phyloP scores from a whole-genome alignment of 23 tunicate species.

The Halocynthia roretzi region DNA sequence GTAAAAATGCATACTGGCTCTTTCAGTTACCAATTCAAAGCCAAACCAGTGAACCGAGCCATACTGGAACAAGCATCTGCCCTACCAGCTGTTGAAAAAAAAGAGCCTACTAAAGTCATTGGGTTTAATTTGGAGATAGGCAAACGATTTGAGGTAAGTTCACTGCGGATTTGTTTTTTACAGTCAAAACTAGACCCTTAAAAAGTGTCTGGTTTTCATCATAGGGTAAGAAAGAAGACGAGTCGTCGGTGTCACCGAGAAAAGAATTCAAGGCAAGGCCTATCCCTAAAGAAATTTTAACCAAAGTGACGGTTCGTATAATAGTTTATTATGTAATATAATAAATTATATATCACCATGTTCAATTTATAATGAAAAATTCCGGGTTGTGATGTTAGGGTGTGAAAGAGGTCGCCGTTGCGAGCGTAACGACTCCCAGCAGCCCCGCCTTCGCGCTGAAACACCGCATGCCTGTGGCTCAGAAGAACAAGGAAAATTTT shows the following conservation, averaged over 20 bases:
- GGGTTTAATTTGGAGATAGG: not conserved
- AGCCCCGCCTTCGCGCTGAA: conserved; percentile 3
- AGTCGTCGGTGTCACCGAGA: not conserved
- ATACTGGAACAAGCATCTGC: not conserved
- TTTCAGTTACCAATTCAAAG: conserved; percentile 7
- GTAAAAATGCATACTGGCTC: no score
- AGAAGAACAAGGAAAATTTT: conserved; percentile 7
- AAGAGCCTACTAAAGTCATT: not conserved
- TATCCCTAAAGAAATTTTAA: not conserved
- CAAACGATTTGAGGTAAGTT: conserved; percentile 1
- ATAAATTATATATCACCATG: no score
- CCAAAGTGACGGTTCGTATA: no score
- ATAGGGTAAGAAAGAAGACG: not conserved
- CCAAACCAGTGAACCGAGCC: not conserved
- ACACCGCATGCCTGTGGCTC: conserved; percentile 1
- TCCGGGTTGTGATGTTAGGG: not conserved
- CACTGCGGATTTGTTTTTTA: no score
- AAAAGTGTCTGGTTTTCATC: not conserved
- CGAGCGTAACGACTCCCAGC: not conserved
- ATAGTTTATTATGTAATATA: no score
- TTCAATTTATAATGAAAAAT: not conserved
- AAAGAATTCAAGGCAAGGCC: conserved; percentile 4
- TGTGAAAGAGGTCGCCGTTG: not conserved
- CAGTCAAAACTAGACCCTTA: not conserved
- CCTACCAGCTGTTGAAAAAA: not conserved